Percentiles rank a stretch among this genome's conserved stretches.
These are phyloP conservation scores for Steinernema carpocapsae DNA, from an alignment of 2,888 invertebrate species.

Conservation along the genomic window DNA sequence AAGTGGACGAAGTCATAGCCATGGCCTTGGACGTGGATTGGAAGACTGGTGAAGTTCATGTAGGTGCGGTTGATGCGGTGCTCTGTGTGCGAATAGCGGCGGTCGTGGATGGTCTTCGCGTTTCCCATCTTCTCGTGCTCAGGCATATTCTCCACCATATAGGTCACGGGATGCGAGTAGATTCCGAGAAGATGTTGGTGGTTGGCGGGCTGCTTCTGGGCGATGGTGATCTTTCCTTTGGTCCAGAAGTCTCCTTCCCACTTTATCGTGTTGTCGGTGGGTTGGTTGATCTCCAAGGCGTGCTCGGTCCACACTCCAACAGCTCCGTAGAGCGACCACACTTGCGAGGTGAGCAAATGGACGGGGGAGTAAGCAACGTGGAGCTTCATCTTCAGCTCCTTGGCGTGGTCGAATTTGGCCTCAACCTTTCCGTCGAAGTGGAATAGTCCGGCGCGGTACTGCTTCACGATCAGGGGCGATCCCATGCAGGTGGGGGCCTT, in stretches of 20 bases:
- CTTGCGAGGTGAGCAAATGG: constrained; percentile 39
- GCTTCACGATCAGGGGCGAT: constrained; percentile 47
- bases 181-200: neutral
- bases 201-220: neutral
- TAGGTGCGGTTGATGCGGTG: neutral
- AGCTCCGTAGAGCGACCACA: constrained; percentile 45
- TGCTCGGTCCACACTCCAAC: constrained; percentile 45
- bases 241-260: neutral
- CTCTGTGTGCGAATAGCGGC: constrained; percentile 3
- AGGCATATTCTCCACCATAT: neutral
- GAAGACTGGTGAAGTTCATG: neutral
- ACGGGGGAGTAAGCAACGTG: constrained; percentile 36
- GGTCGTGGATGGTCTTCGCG: constrained; percentile 1
- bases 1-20: neutral
- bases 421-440: constrained; percentile 37
- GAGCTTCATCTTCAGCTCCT: constrained; percentile 21
- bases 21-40: neutral
- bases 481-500: constrained; percentile 57
- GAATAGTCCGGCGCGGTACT: constrained; percentile 42
- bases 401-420: constrained; percentile 6
- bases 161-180: neutral
- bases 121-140: neutral
- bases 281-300: constrained; percentile 44
- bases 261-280: constrained; percentile 36
- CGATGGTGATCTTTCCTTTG: neutral